These are phyloP conservation scores for Lampropteryx suffumata DNA, from an alignment of 2,888 invertebrate genomes.

Conservation along the genomic window DNA sequence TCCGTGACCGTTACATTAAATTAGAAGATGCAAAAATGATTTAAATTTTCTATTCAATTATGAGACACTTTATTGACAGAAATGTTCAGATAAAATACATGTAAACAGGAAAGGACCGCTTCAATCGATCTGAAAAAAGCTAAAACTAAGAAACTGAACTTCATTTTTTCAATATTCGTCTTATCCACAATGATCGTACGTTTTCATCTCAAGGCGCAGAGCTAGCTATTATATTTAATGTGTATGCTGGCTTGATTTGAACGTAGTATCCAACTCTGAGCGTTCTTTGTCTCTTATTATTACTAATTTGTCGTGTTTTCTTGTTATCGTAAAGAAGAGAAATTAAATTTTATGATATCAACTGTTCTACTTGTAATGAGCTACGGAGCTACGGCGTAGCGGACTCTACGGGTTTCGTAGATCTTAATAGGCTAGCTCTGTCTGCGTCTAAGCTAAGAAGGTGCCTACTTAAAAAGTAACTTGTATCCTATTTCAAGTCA, in stretches of 20 bases:
- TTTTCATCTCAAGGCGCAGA: constrained; percentile 65
- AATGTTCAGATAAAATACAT: too few species aligned
- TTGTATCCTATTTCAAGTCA: too few species aligned
- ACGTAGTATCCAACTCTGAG: constrained; percentile 80
- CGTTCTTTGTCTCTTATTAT: constrained; percentile 77
- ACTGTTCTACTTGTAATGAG: constrained; percentile 39
- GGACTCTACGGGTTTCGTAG: constrained; percentile 30
- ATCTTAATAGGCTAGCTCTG: too few species aligned
- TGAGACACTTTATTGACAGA: too few species aligned
- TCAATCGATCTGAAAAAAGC: too few species aligned
- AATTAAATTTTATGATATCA: constrained; percentile 68
- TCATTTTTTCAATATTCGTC: background rate
- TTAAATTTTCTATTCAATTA: too few species aligned
- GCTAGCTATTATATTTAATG: constrained; percentile 78
- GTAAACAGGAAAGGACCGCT: too few species aligned
- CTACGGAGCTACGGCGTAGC: constrained; percentile 47
- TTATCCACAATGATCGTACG: constrained; percentile 47
- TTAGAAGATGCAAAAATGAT: too few species aligned
- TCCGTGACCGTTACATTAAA: too few species aligned
- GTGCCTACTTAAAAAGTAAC: too few species aligned
- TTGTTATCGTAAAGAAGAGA: constrained; percentile 64
- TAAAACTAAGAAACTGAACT: too few species aligned
- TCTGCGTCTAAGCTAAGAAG: too few species aligned
- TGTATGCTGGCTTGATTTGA: constrained; percentile 78
- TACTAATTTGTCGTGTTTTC: constrained; percentile 78